A percentile compares a stretch with the other conserved stretches of the same genome.
These are phyloP conservation scores for Origma solitaria DNA, from an alignment of 2,113 vertebrate genomes.

Conservation along the genomic window DNA sequence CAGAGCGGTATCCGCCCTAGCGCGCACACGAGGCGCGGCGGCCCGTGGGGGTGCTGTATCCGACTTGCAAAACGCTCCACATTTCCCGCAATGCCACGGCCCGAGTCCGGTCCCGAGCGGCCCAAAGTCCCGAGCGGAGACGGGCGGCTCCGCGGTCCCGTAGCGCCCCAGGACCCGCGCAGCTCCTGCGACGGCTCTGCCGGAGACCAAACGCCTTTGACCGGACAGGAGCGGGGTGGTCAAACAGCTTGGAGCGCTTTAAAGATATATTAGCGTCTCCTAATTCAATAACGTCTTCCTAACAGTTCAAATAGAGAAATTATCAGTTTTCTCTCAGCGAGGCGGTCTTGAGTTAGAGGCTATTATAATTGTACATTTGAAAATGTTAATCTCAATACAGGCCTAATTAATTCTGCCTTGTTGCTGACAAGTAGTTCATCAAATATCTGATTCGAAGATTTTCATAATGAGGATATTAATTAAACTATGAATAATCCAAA, in stretches of 20 bases:
- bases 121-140: neutral
- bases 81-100: neutral
- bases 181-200: neutral
- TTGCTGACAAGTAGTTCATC: constrained; percentile 80
- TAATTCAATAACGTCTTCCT: constrained; percentile 74
- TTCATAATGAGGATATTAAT: constrained; percentile 84
- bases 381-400: constrained; percentile 78
- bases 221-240: constrained; percentile 14
- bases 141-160: neutral
- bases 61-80: neutral
- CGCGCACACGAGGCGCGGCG: neutral
- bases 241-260: constrained; percentile 21
- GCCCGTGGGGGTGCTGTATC: neutral
- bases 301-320: constrained; percentile 78
- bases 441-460: constrained; percentile 80
- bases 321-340: constrained; percentile 74
- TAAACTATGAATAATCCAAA: constrained; percentile 82
- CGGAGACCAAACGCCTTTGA: neutral
- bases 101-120: neutral
- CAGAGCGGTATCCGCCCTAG: neutral
- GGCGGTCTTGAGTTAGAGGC: constrained; percentile 74
- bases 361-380: constrained; percentile 70
- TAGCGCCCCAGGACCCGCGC: neutral
- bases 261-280: constrained; percentile 32
- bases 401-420: constrained; percentile 80